Base-by-base conservation (phyloP, 2,113 vertebrate species). In the Gasterosteus aculeatus region DNA sequence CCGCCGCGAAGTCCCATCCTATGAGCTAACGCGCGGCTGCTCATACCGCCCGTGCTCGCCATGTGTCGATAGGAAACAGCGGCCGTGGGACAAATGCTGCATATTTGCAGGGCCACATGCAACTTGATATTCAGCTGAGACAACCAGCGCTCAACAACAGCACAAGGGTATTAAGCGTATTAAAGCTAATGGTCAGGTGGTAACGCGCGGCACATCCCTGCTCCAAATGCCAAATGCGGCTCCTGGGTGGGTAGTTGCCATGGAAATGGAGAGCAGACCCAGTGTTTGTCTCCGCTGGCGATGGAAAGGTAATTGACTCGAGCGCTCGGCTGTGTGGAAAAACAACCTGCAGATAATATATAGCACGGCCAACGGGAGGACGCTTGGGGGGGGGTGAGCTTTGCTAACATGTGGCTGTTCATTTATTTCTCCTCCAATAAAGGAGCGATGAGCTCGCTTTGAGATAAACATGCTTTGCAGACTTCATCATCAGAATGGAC, bases 161-260 rank as follows among this genome's bases (percentile, higher is more conserved):
- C 19, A 41, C 9, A 10, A 18, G 47, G 73, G 41, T 31, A 12
- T 70, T 7, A 12, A 47, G 56, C 2, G 3, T 9, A 61, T 74
- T 59, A 47, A 59, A 62, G 71, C 54, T 47, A 35, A 15, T 12
- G 54, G 70, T 69, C 74, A 78, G 79, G 62, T 53, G 59, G 35
- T 59, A 59, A 35, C 33, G 7, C 22, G 74, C 0, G n/a, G 9
- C 73, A 56, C 41, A 22, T 3, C 53, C 22, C 7, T 39, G 49
- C 69, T 72, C 51, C 61, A 57, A 53, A 38, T 12, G 8, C 56
- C 44, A 29, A 42, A 44, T 22, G 0, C 6, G 46, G 77, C 81
- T 72, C 60, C 77, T 60, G 81, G 83, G 61, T 19, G 77, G 70
- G 44, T 33, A 12, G 91, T 86, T 86, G 83, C 89, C 88, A 87